Evolutionary conservation across 2,888 invertebrate genomes (phyloP), one percentile per base, ranked within the genome.

Genomic region (Oxyscelio sp.): DNA sequence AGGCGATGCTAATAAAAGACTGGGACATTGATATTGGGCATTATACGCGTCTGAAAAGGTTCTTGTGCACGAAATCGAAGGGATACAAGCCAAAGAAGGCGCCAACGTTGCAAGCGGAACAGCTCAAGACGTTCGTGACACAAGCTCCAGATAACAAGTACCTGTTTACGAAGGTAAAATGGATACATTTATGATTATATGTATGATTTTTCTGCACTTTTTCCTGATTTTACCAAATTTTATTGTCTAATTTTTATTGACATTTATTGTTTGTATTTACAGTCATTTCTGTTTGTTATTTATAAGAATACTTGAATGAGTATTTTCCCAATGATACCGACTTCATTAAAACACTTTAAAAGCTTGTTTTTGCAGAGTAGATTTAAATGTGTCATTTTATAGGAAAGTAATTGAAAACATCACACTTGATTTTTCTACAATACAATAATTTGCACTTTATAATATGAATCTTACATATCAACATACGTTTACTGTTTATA

Each of bases 81-180:
- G 65, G 50, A 9, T 65, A 65, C 34, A 65, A 65, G 65, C 65
- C 65, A 13, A 65, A 65, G n/a, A 65, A 65, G n/a, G 61, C 45
- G 13, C 43, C 24, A 45, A 61, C 61, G 15, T 61, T 61, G 27
- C 24, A 43, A 43, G 27, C 61, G 17, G 27, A 45, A 43, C 43
- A 61, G 5, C 15, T 61, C 24, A 61, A 13, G 27, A 61, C 5
- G 11, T 61, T 61, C 27, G 24, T 45, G 27, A 45, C 27, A 15
- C 40, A 61, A 45, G 45, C 61, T 43, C 27, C 45, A 1, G 61
- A 61, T 45, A 11, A 45, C 27, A 24, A 61, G n/a, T 61, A 45
- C 27, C 11, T 61, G 56, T 45, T 61, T 17, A 61, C 61, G 27
- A 61, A 61, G 27, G 45, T 61, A 61, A 61, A 17, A 56, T 56